These are phyloP conservation scores for Microcebus griseorufus DNA, from an alignment of 2,113 vertebrate genomes.

Conservation along the genomic window DNA sequence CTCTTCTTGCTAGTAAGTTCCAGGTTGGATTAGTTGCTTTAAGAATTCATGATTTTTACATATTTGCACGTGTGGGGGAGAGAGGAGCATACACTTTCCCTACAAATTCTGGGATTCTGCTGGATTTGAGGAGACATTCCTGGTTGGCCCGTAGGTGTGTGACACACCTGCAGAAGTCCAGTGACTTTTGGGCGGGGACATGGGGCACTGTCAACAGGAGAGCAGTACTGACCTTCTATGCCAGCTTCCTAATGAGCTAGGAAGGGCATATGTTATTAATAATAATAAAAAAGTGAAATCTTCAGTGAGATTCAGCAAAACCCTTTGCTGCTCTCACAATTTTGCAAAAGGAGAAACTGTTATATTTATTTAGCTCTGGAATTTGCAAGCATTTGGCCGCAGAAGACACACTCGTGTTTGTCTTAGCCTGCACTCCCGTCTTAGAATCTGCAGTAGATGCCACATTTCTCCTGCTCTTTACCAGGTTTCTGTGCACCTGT, in stretches of 20 bases:
- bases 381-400: background rate
- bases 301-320: background rate
- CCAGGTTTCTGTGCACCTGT: background rate
- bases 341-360: background rate
- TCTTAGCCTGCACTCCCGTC: background rate
- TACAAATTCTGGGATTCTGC: background rate
- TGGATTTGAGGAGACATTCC: background rate
- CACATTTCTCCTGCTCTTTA: fast-evolving
- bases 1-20: background rate
- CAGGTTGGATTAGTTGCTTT: background rate
- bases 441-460: background rate
- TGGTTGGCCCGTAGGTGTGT: no score
- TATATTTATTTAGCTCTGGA: background rate
- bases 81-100: background rate
- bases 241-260: background rate
- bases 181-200: background rate
- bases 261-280: fast-evolving
- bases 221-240: background rate
- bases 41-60: background rate
- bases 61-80: background rate
- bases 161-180: background rate
- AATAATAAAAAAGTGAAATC: background rate
- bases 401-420: background rate
- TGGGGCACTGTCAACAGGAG: background rate
- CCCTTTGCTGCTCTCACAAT: background rate